Percentiles rank a stretch among this genome's conserved stretches.
phyloP scores from a whole-genome alignment of 2,797 vertebrate genomes.

The Sebastes jordani region DNA sequence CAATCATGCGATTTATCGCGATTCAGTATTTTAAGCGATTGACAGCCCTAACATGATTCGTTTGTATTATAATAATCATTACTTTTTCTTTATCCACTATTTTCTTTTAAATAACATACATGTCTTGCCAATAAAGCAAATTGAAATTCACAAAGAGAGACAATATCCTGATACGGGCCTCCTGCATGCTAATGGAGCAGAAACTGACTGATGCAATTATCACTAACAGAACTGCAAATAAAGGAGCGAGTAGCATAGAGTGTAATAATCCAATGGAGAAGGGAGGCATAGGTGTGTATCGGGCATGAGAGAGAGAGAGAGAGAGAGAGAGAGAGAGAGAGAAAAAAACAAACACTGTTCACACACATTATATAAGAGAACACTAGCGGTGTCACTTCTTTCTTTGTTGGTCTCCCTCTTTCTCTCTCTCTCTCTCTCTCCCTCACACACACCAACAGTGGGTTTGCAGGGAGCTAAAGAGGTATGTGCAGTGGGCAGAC shows the following conservation, averaged over 20 bases:
- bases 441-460: conserved; percentile 16
- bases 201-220: conserved; percentile 28
- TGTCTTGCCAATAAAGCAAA: background rate
- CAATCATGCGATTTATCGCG: too few species aligned
- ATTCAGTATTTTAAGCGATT: too few species aligned
- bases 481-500: conserved; percentile 73
- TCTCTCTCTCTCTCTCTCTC: background rate
- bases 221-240: background rate
- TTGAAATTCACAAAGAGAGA: background rate
- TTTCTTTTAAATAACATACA: background rate
- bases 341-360: conserved; percentile 13
- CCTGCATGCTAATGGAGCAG: conserved; percentile 9
- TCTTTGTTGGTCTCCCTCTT: background rate
- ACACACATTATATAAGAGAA: conserved; percentile 45
- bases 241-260: background rate
- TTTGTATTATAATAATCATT: background rate
- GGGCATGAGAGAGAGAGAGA: conserved; percentile 29
- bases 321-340: background rate
- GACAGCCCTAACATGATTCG: too few species aligned
- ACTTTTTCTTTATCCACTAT: background rate
- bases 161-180: background rate
- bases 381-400: conserved; percentile 23
- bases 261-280: background rate
- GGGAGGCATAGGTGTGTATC: conserved; percentile 4
- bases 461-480: conserved; percentile 57